Conservation (phyloP, 2,797 vertebrate species). For the Gephyroberyx darwinii region DNA sequence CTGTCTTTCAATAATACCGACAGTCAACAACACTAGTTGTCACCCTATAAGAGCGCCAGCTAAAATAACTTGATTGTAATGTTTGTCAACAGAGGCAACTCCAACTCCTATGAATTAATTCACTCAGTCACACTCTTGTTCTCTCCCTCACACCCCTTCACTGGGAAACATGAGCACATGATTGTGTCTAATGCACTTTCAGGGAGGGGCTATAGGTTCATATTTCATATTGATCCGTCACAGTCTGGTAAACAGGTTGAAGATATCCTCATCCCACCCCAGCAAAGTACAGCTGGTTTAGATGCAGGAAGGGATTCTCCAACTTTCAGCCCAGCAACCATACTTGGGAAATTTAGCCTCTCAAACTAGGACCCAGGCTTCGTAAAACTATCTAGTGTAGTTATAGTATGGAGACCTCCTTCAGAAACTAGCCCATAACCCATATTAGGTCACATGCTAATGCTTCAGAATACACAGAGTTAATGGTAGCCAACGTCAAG, state of each 20-base stretch:
- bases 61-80: neutral
- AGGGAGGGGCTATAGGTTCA: conserved; percentile 48
- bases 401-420: too few relatives aligned
- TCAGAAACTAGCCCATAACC: too few relatives aligned
- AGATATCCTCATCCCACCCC: conserved; percentile 3
- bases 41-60: neutral
- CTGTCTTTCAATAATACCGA: too few relatives aligned
- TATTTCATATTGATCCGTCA: conserved; percentile 70
- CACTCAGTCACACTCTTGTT: neutral
- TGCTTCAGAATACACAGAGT: too few relatives aligned
- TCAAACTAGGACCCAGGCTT: neutral
- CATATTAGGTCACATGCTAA: too few relatives aligned
- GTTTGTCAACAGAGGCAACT: neutral
- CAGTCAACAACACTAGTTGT: too few relatives aligned
- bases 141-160: neutral
- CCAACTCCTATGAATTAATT: neutral
- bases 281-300: neutral
- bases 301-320: neutral
- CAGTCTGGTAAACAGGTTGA: conserved; percentile 33
- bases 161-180: conserved; percentile 41
- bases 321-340: neutral
- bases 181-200: conserved; percentile 58
- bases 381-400: too few relatives aligned
- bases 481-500: too few relatives aligned
- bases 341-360: neutral